Percentiles rank a stretch among this genome's conserved stretches.
Conservation (phyloP, 2,113 vertebrate species). For the Miniopterus natalensis region DNA sequence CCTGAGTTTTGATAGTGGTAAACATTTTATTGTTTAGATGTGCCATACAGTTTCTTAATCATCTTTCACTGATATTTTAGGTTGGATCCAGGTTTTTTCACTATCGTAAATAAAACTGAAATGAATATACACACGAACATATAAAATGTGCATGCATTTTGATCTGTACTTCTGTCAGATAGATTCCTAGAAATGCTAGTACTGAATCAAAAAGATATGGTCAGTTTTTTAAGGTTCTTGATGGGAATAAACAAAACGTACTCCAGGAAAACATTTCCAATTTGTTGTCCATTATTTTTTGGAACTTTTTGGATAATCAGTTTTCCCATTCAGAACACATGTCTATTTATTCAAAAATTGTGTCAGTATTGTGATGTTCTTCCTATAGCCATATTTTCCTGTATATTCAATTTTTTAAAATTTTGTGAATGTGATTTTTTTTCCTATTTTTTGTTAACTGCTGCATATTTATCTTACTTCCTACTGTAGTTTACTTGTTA, state of each 20-base stretch:
- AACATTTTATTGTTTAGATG: neutral
- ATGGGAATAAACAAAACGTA: neutral
- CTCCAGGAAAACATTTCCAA: neutral
- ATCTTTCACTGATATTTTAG: constrained; percentile 40
- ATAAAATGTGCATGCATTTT: constrained; percentile 18
- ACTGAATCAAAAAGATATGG: neutral
- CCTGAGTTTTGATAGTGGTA: neutral
- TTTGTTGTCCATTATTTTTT: neutral
- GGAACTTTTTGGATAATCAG: neutral
- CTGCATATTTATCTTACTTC: constrained; percentile 18
- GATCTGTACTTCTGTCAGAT: neutral
- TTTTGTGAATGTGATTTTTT: constrained; percentile 23
- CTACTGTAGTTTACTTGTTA: neutral
- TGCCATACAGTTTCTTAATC: neutral
- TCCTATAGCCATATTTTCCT: neutral
- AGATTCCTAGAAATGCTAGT: neutral
- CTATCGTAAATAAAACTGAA: neutral
- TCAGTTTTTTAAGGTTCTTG: constrained; percentile 36
- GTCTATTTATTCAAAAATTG: constrained; percentile 11
- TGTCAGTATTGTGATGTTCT: neutral
- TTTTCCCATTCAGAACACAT: neutral
- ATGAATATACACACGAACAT: neutral
- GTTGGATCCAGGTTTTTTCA: neutral
- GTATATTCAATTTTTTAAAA: neutral
- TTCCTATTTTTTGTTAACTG: neutral